Conservation (phyloP, 2,888 invertebrate species). For the Gryllus longicercus region DNA sequence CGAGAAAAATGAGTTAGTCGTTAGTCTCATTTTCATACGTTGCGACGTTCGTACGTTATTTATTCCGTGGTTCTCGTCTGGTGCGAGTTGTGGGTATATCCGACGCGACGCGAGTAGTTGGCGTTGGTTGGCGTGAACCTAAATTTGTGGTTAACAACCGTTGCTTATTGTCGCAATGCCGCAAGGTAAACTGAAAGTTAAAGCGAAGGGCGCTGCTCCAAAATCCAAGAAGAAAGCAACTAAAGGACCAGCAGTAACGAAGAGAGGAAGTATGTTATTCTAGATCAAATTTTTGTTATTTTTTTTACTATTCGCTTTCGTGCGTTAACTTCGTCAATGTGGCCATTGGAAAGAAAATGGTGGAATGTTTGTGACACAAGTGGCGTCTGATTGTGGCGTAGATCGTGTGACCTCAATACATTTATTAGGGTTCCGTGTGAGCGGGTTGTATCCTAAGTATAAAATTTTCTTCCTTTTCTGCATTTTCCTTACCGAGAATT, state of each 20-base stretch:
- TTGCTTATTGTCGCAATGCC: constrained; percentile 53
- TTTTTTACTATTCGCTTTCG: background rate
- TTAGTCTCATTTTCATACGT: background rate
- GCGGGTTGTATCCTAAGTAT: no score
- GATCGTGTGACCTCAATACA: constrained; percentile 5
- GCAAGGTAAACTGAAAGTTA: constrained; percentile 66
- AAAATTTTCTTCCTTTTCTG: no score
- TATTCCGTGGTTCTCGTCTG: constrained; percentile 5
- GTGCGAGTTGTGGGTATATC: background rate
- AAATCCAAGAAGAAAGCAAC: constrained; percentile 51
- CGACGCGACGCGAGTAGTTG: background rate
- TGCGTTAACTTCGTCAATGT: background rate
- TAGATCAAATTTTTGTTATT: constrained; percentile 19
- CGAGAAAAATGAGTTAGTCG: background rate
- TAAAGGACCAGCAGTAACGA: constrained; percentile 57
- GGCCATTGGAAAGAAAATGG: constrained; percentile 11
- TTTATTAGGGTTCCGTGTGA: no score
- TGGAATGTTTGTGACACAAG: background rate
- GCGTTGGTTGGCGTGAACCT: background rate
- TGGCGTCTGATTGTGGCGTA: background rate
- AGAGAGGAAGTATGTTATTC: constrained; percentile 56
- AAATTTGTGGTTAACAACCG: constrained; percentile 27
- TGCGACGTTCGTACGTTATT: constrained; percentile 4
- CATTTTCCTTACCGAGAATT: no score
- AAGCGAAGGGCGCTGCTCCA: constrained; percentile 56